Base-by-base conservation (phyloP, 2,113 vertebrate species). In the Ochotona princeps region DNA sequence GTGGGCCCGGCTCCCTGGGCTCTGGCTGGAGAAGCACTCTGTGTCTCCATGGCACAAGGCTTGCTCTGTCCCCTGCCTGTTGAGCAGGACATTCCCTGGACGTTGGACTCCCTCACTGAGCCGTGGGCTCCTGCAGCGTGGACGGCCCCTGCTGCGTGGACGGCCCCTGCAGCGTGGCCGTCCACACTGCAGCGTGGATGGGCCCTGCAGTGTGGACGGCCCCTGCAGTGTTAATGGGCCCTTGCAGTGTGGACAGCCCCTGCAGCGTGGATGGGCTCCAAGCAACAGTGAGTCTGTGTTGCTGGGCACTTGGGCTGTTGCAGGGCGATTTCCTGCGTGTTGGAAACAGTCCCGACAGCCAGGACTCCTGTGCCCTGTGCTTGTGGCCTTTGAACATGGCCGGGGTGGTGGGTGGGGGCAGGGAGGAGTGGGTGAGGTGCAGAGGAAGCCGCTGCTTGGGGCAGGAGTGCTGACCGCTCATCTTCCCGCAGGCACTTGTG, bases 401-500 rank as follows among this genome's bases (percentile, higher is more conserved):
- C 67, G 30, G 54, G 54, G 54, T 84, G 79, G 10, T 20, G 72
- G 91, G 60, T 63, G 18, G 63, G 20, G 7, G 44, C 80, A 20
- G 91, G 67, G 90, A 44, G 67, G 90, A 44, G 38, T 44, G 6
- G 38, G 38, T 44, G 38, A 44, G 38, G 14, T 17, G n/a, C 66
- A 13, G 17, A 26, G 54, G 10, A 4, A 74, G 66, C 65, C 60
- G 2, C 54, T 1, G 49, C 0, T 17, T 12, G 20, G 57, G 5
- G 57, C 30, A 21, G 30, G 32, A 67, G 54, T 96, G 94, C 97
- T 97, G 97, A 97, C 94, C 95, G 96, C 87, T 91, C 91, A 57
- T 90, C 95, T 95, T 87, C 81, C 93, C 51, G 25, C 17, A 94
- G 95, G 78, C 96, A 66, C 89, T 90, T 97, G 93, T 66, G 54